A percentile compares a stretch with the other conserved stretches of the same genome.
Conservation (phyloP, 2,888 invertebrate species). For the Leptogaster cylindrica region DNA sequence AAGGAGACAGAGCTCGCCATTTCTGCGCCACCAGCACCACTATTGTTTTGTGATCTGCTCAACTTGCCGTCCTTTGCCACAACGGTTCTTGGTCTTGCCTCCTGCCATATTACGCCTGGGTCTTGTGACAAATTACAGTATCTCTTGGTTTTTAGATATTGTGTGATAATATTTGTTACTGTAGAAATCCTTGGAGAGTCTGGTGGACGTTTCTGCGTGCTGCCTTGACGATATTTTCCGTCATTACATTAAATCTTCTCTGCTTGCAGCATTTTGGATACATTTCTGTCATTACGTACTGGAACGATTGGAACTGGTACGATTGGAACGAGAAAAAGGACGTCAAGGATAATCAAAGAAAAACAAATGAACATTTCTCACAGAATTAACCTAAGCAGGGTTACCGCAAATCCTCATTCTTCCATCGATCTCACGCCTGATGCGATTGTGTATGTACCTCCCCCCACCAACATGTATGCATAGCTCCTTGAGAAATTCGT, state of each 20-base stretch:
- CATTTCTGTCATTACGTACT: slow-evolving; percentile 14
- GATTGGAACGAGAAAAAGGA: background rate
- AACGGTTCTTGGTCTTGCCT: slow-evolving; percentile 5
- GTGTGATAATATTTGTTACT: no score
- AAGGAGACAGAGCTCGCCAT: background rate
- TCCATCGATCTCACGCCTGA: slow-evolving; percentile 12
- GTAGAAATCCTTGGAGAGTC: no score
- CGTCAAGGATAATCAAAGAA: background rate
- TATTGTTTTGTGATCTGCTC: slow-evolving; percentile 11
- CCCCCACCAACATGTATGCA: slow-evolving; percentile 1
- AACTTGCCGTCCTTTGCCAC: slow-evolving; percentile 9
- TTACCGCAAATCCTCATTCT: slow-evolving; percentile 13
- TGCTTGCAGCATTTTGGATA: background rate
- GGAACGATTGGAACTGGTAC: background rate
- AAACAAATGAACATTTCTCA: slow-evolving; percentile 33
- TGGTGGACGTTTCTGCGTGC: background rate
- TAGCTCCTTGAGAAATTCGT: slow-evolving; percentile 4
- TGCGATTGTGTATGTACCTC: slow-evolving; percentile 9
- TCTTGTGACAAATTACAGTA: slow-evolving; percentile 32
- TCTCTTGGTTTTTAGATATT: background rate
- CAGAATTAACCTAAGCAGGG: slow-evolving; percentile 31
- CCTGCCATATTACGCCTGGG: slow-evolving; percentile 17
- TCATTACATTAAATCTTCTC: background rate
- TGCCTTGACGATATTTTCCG: background rate
- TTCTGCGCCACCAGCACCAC: slow-evolving; percentile 6